Evolutionary conservation across 1,140 invertebrate genomes (phyloP).

Genomic region (Drosophila kikkawai): DNA sequence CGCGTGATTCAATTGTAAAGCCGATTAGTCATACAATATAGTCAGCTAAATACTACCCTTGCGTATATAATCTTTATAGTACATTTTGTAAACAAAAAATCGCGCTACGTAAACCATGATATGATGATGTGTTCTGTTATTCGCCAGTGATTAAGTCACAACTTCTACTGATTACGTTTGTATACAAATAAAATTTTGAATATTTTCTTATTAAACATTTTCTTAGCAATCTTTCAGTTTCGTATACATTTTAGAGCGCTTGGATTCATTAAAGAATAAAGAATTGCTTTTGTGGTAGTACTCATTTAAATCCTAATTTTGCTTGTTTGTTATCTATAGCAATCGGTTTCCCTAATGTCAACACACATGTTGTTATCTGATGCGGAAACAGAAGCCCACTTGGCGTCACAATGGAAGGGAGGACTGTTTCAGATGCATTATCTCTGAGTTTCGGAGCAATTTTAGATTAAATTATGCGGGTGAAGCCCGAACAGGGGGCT

Average conservation of each 20-base stretch:
- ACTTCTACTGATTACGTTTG: slow-evolving; percentile 5
- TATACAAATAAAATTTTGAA: background rate
- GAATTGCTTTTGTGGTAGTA: background rate
- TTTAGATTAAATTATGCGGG: slow-evolving; percentile 3
- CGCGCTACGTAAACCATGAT: background rate
- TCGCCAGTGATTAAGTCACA: slow-evolving; percentile 1
- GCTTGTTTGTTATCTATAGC: background rate
- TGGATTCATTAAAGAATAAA: background rate
- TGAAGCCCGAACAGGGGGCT: background rate
- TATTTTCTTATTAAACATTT: background rate
- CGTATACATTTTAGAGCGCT: background rate
- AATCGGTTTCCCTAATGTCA: slow-evolving; percentile 13
- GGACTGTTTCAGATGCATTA: background rate
- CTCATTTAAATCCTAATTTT: background rate
- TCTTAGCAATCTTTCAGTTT: background rate
- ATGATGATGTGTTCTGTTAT: slow-evolving; percentile 1
- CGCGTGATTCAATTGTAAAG: slow-evolving; percentile 45
- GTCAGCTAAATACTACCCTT: slow-evolving; percentile 12
- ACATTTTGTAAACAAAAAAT: slow-evolving; percentile 30
- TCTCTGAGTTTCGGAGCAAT: background rate
- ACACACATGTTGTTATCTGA: slow-evolving; percentile 11
- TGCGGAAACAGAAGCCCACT: slow-evolving; percentile 7
- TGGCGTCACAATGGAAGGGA: slow-evolving; percentile 1
- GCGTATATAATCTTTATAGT: slow-evolving; percentile 19
- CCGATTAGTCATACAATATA: slow-evolving; percentile 29